Conservation (phyloP, 2,113 vertebrate species). For the Nicator chloris region DNA sequence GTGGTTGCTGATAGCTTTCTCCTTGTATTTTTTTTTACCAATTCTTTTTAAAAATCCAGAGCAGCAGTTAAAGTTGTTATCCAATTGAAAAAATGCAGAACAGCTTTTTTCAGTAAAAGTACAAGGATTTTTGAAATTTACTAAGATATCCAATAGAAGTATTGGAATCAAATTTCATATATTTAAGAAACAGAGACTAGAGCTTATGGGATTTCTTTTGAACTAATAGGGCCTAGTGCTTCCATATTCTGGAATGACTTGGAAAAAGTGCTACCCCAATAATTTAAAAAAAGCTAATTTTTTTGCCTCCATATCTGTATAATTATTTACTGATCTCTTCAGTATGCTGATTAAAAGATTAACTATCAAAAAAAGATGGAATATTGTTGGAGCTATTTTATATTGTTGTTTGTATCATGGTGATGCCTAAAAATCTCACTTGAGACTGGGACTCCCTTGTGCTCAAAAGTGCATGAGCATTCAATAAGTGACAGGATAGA, state of each 20-base stretch:
- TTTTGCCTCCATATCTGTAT: background rate
- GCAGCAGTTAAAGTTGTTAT: background rate
- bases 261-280: background rate
- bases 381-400: background rate
- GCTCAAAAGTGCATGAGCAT: background rate
- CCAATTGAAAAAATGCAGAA: background rate
- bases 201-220: background rate
- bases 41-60: background rate
- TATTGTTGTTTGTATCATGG: background rate
- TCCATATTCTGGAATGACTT: background rate
- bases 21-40: background rate
- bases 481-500: background rate
- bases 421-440: background rate
- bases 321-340: background rate
- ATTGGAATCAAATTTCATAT: background rate
- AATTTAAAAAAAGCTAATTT: background rate
- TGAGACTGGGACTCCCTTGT: background rate
- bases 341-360: background rate
- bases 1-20: background rate
- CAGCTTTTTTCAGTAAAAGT: background rate
- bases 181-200: background rate
- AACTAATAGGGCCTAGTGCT: background rate
- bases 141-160: background rate
- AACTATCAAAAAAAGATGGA: background rate
- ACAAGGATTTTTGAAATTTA: background rate